Evolutionary conservation across 2,113 vertebrate species (phyloP).

Genomic region (Pachyramphus minor): DNA sequence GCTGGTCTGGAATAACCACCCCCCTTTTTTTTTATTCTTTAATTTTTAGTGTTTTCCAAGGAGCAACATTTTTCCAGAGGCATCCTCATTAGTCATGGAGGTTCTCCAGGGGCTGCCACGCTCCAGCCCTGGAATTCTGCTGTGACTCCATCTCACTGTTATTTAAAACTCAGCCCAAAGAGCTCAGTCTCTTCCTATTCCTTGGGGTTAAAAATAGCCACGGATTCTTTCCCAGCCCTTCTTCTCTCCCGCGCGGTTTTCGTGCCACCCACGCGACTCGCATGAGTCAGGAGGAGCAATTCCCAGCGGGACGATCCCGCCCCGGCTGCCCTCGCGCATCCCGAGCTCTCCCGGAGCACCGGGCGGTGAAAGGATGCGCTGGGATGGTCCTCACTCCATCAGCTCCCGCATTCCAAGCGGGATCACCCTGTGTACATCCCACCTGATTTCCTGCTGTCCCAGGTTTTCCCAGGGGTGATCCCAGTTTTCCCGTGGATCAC

Average conservation of each 20-base stretch:
- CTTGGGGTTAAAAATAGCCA: constrained; percentile 80
- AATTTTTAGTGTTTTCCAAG: not conserved
- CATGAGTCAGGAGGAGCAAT: constrained; percentile 64
- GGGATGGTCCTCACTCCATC: not conserved
- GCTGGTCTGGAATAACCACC: not conserved
- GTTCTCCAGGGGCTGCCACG: constrained; percentile 40
- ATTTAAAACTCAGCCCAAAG: constrained; percentile 66
- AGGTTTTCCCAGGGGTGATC: not conserved
- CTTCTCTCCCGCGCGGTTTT: constrained; percentile 24
- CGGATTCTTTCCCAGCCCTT: constrained; percentile 71
- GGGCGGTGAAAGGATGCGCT: not conserved
- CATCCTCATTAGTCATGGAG: not conserved
- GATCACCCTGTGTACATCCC: not conserved
- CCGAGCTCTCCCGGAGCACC: not conserved
- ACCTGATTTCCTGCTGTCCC: not conserved
- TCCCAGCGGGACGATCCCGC: not conserved
- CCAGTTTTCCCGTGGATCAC: rapidly evolving
- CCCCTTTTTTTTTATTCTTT: too few species aligned
- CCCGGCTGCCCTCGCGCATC: not conserved
- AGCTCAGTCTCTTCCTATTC: constrained; percentile 54
- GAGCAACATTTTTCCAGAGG: not conserved
- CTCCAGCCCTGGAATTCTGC: constrained; percentile 43
- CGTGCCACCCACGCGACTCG: constrained; percentile 68
- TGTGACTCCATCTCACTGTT: constrained; percentile 67
- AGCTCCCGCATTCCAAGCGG: rapidly evolving